Evolutionary conservation across 2,888 invertebrate species (phyloP).

Genomic region (Chironomus riparius): DNA sequence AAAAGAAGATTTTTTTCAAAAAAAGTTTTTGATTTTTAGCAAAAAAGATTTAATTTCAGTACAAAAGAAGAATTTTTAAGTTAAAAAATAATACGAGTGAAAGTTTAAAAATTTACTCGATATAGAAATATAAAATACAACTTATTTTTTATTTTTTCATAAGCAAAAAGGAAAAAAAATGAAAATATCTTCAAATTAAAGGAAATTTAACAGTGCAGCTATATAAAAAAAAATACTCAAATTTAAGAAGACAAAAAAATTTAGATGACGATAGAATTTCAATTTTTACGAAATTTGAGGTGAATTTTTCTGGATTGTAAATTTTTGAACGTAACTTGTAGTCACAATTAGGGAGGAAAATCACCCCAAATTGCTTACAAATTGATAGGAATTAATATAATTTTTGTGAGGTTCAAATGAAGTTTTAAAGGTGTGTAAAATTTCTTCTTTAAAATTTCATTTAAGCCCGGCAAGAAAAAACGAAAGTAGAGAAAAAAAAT

Average conservation of each 20-base stretch:
- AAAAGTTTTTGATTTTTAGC: no score
- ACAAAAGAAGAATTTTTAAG: no score
- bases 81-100: no score
- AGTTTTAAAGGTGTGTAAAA: no score
- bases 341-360: no score
- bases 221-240: constrained; percentile 18
- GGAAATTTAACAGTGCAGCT: constrained; percentile 19
- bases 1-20: constrained; percentile 3
- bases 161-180: neutral
- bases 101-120: no score
- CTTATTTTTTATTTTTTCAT: constrained; percentile 1
- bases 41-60: neutral
- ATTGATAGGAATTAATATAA: neutral
- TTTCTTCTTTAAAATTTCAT: no score
- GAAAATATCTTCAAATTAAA: neutral
- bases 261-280: neutral
- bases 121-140: no score
- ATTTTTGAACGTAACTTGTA: neutral
- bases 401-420: no score
- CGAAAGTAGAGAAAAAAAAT: no score
- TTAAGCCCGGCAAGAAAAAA: no score
- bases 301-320: neutral
- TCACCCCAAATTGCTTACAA: neutral
- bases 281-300: neutral
- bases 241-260: neutral